Base-by-base conservation (phyloP, 2,797 vertebrate genomes). In the Tenualosa thibaudeaui region DNA sequence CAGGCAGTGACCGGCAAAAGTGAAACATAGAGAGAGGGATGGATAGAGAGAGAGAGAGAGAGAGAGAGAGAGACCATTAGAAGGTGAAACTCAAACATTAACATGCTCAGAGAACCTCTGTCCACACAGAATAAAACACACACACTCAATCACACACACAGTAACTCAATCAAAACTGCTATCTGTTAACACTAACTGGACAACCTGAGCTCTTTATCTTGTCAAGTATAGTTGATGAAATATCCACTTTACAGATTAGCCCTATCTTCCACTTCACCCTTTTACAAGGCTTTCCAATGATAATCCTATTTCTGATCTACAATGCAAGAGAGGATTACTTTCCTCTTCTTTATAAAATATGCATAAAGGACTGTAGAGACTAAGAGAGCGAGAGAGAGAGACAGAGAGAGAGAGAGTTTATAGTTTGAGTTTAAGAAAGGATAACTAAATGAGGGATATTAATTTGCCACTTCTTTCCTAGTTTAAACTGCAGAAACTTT, bases 11-110 rank as follows among this genome's bases (percentile, higher is more conserved):
- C 62, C 24, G 12, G 24, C 24, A 37, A 68, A 71, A 71, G 31
- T 40, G 3, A 71, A 40, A 71, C 31, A 71, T 1, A 71, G 82
- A 50, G 65, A 26, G 26, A 56, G 54, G 17, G 51, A 53, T n/a
- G 15, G 26, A 19, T 1, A 51, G 83, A 71, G 81, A 49, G 82
- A 31, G 83, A 56, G 49, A 81, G 82, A 51, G 83, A 26, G 56
- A 60, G 43, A 37, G 58, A 56, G 60, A 58, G 37, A 17, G 85
- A 19, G 17, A 37, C 65, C 19, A 78, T 46, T 65, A 49, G 12
- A 82, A 50, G 49, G 26, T 68, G 85, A 89, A 85, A 88, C 84
- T 88, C 82, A 88, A 85, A 88, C 68, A 89, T 82, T 87, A 81
- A 87, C 68, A 19, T 71, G 6, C 31, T 4, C 13, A 12, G 17